Evolutionary conservation across 2,888 invertebrate species (phyloP), one percentile per base, ranked within the genome.

Genomic region (Meiosimyza platycephala): DNA sequence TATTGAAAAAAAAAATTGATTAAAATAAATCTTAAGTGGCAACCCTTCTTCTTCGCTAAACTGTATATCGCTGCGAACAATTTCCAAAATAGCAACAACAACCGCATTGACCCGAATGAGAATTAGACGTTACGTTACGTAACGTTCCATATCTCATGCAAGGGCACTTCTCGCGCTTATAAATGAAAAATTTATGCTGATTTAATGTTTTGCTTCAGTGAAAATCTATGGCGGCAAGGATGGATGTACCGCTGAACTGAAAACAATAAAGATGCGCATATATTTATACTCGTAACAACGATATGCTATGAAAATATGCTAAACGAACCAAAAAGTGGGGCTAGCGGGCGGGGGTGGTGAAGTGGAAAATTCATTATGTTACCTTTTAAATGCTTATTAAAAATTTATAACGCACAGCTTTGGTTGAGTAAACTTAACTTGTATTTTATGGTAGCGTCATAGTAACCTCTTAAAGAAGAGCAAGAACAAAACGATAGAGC

Each of bases 171-270:
- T 40, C 13, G 47, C 47, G 67, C 16, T 48, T 57, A 13, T 40
- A 67, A 64, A 67, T 67, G 67, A 67, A 57, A 40, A 67, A 67
- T 67, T 55, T 67, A 48, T 67, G 67, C 67, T 67, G 67, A 67
- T 67, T 67, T 55, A 67, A 67, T 40, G 55, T 67, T 67, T 57
- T 67, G 67, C 55, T 67, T 67, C 67, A 55, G 67, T 28, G 50
- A 47, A 55, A 67, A 67, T 47, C 40, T 52, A 50, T 54, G 66
- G 7, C 16, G 40, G 4, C 16, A 54, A 9, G 15, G 40, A 16
- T 33, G 15, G 40, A 16, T 33, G 40, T 40, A 9, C 40, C 48
- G 12, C 16, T n/a, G 18, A 48, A 48, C 22, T 64, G 64, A 16
- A 6, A 13, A 6, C n/a, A 54, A 15, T 18, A 12, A 12, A 16